Conservation (phyloP, 2,888 invertebrate species). For the Polydrusus pterygomalis region DNA sequence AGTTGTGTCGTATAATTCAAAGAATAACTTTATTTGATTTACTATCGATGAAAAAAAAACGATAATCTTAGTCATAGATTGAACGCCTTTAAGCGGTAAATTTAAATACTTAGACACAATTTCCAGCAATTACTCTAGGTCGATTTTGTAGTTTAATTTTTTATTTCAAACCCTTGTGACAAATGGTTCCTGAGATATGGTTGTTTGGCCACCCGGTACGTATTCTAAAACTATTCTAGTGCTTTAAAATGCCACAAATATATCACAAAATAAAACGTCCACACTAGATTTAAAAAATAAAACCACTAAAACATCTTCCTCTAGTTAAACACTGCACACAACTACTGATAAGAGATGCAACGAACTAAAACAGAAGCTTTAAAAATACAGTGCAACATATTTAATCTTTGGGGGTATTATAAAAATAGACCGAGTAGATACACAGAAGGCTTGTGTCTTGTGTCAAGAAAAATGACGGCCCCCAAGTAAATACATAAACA, state of each 20-base stretch:
- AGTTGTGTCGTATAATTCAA: too few species aligned
- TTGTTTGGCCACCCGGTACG: too few species aligned
- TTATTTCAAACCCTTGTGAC: too few species aligned
- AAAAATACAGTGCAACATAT: slow-evolving; percentile 23
- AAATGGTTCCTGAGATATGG: too few species aligned
- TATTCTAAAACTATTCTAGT: background rate
- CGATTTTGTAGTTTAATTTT: too few species aligned
- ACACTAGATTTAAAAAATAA: background rate
- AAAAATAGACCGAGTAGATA: slow-evolving; percentile 48
- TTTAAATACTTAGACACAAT: too few species aligned
- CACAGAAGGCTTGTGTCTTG: slow-evolving; percentile 31
- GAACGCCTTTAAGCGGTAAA: too few species aligned
- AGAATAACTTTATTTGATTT: too few species aligned
- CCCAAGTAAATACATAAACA: background rate
- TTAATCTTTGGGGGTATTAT: slow-evolving; percentile 52
- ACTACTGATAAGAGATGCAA: slow-evolving; percentile 50
- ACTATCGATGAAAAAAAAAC: too few species aligned
- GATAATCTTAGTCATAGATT: too few species aligned
- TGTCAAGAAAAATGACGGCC: slow-evolving; percentile 39
- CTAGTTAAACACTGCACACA: background rate
- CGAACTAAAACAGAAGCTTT: slow-evolving; percentile 41
- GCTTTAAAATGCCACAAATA: background rate
- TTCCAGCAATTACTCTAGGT: too few species aligned
- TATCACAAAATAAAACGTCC: slow-evolving; percentile 5
- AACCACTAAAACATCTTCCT: slow-evolving; percentile 13